Percentiles rank a stretch among this genome's conserved stretches.
phyloP scores from a whole-genome alignment of 1,140 invertebrate species.

The Nixonia krombeini region DNA sequence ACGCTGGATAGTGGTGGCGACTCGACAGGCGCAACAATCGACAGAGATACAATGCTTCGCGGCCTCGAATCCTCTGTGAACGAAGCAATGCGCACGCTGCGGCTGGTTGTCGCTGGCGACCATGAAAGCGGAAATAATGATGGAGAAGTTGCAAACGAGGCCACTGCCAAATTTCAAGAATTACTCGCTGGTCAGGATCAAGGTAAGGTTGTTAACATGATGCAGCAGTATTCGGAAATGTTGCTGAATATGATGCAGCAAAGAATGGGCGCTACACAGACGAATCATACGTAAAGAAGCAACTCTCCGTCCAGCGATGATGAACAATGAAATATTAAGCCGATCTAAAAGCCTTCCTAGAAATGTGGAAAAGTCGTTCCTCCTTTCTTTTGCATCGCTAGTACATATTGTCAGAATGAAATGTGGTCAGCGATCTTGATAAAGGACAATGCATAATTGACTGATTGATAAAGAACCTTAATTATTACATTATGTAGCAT shows the following conservation, averaged over 20 bases:
- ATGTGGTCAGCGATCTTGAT: no score
- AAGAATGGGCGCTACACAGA: slow-evolving; percentile 69
- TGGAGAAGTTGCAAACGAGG: slow-evolving; percentile 53
- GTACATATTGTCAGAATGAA: no score
- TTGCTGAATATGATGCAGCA: slow-evolving; percentile 76
- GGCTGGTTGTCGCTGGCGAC: slow-evolving; percentile 57
- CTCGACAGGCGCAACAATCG: slow-evolving; percentile 50
- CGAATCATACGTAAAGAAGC: slow-evolving; percentile 59
- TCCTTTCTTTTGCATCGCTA: no score
- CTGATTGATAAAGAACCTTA: no score
- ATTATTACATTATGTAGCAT: no score
- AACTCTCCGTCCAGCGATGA: slow-evolving; percentile 46
- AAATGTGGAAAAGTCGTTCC: no score
- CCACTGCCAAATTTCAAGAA: slow-evolving; percentile 62
- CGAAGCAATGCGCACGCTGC: slow-evolving; percentile 65
- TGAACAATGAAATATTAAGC: no score
- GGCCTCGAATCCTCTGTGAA: slow-evolving; percentile 65
- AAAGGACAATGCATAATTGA: no score
- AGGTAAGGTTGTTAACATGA: slow-evolving; percentile 74
- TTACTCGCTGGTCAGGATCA: slow-evolving; percentile 66
- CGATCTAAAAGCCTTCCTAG: no score
- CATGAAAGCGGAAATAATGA: slow-evolving; percentile 53
- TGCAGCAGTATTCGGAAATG: slow-evolving; percentile 78
- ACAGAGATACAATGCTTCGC: slow-evolving; percentile 65
- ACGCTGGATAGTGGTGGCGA: slow-evolving; percentile 64